A percentile compares a stretch with the other conserved stretches of the same genome.
Evolutionary conservation across 2,888 invertebrate species (phyloP).

Genomic region (Drosophila gaucha): DNA sequence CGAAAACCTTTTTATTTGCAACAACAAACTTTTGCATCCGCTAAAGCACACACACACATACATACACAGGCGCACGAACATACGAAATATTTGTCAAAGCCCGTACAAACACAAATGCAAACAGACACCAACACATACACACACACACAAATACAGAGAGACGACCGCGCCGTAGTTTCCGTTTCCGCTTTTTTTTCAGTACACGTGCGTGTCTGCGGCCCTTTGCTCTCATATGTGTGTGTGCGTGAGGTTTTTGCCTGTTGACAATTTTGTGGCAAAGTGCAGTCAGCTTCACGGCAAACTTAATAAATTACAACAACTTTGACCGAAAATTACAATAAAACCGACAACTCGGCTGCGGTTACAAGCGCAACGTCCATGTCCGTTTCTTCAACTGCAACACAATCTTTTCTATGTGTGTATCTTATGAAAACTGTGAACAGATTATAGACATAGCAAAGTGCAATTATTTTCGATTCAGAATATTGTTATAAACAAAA

Average conservation of each 20-base stretch:
- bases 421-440: too few species aligned
- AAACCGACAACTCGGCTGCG: not conserved
- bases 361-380: too few species aligned
- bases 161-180: slow-evolving; percentile 57
- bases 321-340: slow-evolving; percentile 12
- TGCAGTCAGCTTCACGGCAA: slow-evolving; percentile 54
- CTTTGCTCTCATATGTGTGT: slow-evolving; percentile 7
- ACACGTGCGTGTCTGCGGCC: slow-evolving; percentile 59
- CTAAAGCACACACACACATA: slow-evolving; percentile 34
- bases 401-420: too few species aligned
- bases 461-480: too few species aligned
- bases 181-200: slow-evolving; percentile 59
- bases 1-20: slow-evolving; percentile 55
- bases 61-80: slow-evolving; percentile 3
- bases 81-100: slow-evolving; percentile 66
- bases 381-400: too few species aligned
- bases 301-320: slow-evolving; percentile 45
- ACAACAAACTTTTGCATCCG: slow-evolving; percentile 70
- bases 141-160: slow-evolving; percentile 16
- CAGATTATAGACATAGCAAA: too few species aligned
- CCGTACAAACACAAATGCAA: slow-evolving; percentile 49
- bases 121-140: slow-evolving; percentile 13
- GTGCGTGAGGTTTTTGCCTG: slow-evolving; percentile 38
- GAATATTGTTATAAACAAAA: too few species aligned
- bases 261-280: slow-evolving; percentile 64